These are phyloP conservation scores for Eutolmus rufibarbis DNA, from an alignment of 2,888 invertebrate genomes.

Conservation along the genomic window DNA sequence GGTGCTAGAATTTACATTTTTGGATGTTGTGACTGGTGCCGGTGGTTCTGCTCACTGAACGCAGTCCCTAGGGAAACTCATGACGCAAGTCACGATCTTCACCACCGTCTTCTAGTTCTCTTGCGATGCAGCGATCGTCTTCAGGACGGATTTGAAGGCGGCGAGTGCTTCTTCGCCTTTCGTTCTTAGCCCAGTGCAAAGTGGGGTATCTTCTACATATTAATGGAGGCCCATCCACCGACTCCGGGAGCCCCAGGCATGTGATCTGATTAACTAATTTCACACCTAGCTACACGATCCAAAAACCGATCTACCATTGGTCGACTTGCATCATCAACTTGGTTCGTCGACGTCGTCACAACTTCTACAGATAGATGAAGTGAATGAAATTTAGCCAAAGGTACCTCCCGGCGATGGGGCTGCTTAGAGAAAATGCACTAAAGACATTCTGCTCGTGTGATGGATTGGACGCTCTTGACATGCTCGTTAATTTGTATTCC, in stretches of 20 bases:
- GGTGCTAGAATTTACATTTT: not conserved
- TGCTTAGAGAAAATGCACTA: not conserved
- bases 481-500: constrained; percentile 8
- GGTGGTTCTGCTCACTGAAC: not conserved
- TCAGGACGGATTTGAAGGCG: not conserved
- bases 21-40: not conserved
- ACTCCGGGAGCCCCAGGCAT: not conserved
- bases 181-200: not conserved
- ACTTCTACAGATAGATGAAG: not conserved
- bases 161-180: not conserved
- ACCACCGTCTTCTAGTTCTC: not conserved
- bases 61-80: not conserved
- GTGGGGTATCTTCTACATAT: not conserved
- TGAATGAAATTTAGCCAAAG: not conserved
- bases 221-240: not conserved
- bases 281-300: not conserved
- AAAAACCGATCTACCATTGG: not conserved
- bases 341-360: not conserved
- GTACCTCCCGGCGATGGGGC: not conserved
- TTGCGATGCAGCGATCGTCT: not conserved
- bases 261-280: not conserved
- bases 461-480: not conserved
- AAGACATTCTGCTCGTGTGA: not conserved
- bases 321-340: not conserved
- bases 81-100: not conserved